These are phyloP conservation scores for Chrysolina haemoptera DNA, from an alignment of 2,888 invertebrate species.

Conservation along the genomic window DNA sequence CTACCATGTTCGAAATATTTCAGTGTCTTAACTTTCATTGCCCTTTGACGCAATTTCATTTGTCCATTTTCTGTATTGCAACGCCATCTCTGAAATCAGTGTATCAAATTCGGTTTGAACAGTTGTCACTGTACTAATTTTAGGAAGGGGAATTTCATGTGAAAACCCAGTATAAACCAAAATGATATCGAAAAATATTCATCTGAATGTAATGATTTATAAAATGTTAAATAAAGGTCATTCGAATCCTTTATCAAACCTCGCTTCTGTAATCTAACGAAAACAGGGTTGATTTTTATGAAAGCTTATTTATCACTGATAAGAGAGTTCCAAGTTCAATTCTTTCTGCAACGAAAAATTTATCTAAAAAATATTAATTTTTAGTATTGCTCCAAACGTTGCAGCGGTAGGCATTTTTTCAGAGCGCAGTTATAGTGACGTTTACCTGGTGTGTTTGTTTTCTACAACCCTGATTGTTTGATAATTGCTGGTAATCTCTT, in stretches of 20 bases:
- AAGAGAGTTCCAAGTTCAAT: slow-evolving; percentile 64
- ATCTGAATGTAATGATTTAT: slow-evolving; percentile 13
- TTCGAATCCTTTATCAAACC: slow-evolving; percentile 53
- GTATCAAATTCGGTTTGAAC: no score
- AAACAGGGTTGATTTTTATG: slow-evolving; percentile 61
- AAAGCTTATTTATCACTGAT: slow-evolving; percentile 58
- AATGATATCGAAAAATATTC: background rate
- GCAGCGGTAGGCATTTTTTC: slow-evolving; percentile 39
- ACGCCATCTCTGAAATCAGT: no score
- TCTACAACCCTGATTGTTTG: slow-evolving; percentile 32
- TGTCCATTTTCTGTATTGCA: no score
- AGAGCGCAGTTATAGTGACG: slow-evolving; percentile 22
- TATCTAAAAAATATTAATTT: slow-evolving; percentile 55
- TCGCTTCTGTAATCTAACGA: slow-evolving; percentile 57
- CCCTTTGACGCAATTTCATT: no score
- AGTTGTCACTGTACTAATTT: no score
- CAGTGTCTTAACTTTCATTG: no score
- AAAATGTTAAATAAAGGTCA: slow-evolving; percentile 54
- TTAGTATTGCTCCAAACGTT: slow-evolving; percentile 50
- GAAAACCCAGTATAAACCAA: no score
- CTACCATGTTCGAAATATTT: no score
- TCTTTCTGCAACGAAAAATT: slow-evolving; percentile 50
- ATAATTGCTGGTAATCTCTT: slow-evolving; percentile 19
- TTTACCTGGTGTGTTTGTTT: slow-evolving; percentile 23
- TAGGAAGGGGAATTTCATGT: no score